A percentile compares a stretch with the other conserved stretches of the same genome.
phyloP scores from a whole-genome alignment of 2,888 invertebrate species.

The Azorinus chamasolen region DNA sequence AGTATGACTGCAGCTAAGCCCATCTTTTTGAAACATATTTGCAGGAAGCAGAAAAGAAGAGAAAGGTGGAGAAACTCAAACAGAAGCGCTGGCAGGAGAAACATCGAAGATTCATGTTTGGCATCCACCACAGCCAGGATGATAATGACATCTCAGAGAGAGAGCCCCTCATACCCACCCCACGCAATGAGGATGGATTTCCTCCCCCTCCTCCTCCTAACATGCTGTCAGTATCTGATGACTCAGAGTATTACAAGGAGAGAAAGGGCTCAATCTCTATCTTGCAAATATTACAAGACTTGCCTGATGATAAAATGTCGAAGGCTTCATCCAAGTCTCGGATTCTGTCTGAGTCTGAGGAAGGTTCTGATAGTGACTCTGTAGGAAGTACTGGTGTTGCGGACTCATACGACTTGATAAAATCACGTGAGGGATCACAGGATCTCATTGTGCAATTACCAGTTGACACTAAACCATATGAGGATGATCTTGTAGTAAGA shows the following conservation, averaged over 20 bases:
- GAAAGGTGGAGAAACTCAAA: constrained; percentile 81
- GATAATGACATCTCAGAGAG: constrained; percentile 67
- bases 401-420: constrained; percentile 72
- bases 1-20: no score
- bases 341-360: constrained; percentile 52
- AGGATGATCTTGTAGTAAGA: no score
- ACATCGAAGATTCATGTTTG: constrained; percentile 79
- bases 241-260: constrained; percentile 62
- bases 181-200: constrained; percentile 43
- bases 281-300: constrained; percentile 61
- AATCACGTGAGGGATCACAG: constrained; percentile 56
- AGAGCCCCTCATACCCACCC: constrained; percentile 65
- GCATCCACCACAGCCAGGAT: constrained; percentile 70
- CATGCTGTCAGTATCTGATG: constrained; percentile 57
- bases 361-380: constrained; percentile 64
- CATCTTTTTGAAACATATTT: not conserved
- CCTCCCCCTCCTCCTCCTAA: constrained; percentile 51
- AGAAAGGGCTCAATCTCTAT: constrained; percentile 50
- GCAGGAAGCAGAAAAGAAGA: constrained; percentile 82
- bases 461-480: no score
- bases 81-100: constrained; percentile 83
- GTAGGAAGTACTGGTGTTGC: constrained; percentile 66
- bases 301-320: constrained; percentile 56
- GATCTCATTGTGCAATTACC: constrained; percentile 12
- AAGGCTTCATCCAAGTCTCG: constrained; percentile 51